Percentiles rank a stretch among this genome's conserved stretches.
Evolutionary conservation across 2,888 invertebrate genomes (phyloP).

Genomic region (Prenolepis imparis): DNA sequence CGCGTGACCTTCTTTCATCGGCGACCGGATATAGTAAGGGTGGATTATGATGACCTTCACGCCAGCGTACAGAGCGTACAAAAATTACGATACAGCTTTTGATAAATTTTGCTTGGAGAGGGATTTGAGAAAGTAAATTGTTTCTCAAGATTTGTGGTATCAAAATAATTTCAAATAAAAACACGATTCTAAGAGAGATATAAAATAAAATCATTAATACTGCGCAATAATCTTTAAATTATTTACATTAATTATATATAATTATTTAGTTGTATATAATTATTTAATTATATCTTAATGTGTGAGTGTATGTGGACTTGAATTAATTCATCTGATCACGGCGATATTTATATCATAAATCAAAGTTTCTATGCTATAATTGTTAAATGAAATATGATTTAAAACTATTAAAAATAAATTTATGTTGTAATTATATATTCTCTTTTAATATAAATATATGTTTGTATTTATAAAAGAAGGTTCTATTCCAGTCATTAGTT

Average conservation of each 20-base stretch:
- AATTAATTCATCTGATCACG: no score
- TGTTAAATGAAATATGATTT: no score
- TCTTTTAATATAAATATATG: neutral
- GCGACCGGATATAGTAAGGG: constrained; percentile 36
- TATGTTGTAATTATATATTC: neutral
- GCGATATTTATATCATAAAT: neutral
- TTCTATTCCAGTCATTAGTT: neutral
- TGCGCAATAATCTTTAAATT: neutral
- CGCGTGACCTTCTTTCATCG: constrained; percentile 51
- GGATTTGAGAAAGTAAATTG: neutral
- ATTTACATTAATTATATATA: neutral
- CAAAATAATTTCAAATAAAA: no score
- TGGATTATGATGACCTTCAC: constrained; percentile 42
- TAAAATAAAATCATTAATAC: neutral
- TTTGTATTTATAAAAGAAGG: neutral
- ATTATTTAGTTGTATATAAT: neutral
- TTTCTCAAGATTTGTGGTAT: neutral
- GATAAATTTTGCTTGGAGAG: neutral
- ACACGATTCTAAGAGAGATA: neutral
- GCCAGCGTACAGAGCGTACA: neutral
- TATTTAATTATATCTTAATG: neutral
- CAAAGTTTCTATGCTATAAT: neutral
- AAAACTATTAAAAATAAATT: neutral
- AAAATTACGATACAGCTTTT: neutral
- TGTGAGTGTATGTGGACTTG: neutral